Conservation (phyloP, 2,797 vertebrate species). For the Avahi laniger region DNA sequence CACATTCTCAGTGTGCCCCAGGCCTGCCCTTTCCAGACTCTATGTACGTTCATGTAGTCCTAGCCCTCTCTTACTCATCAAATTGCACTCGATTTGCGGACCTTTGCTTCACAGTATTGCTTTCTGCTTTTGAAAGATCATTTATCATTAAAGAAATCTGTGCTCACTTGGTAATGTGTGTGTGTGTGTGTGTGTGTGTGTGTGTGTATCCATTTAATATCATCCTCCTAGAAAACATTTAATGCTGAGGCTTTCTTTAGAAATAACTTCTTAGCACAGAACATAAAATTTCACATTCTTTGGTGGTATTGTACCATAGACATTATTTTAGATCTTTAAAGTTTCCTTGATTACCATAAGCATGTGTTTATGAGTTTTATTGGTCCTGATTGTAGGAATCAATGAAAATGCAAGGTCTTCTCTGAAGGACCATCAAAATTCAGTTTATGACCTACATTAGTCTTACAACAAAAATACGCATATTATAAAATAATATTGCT, state of each 20-base stretch:
- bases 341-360: neutral
- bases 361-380: neutral
- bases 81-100: neutral
- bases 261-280: neutral
- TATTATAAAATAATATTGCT: neutral
- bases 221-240: neutral
- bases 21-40: neutral
- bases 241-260: neutral
- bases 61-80: neutral
- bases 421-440: neutral
- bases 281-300: neutral
- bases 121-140: neutral
- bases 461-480: neutral
- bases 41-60: neutral
- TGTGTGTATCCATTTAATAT: neutral
- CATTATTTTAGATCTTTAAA: neutral
- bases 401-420: neutral
- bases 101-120: neutral
- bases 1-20: accelerated
- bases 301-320: neutral
- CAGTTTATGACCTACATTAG: neutral
- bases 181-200: too few relatives aligned
- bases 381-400: neutral
- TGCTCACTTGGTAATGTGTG: neutral
- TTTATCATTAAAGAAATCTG: neutral